Percentiles rank a stretch among this genome's conserved stretches.
Evolutionary conservation across 2,797 vertebrate genomes (phyloP).

Genomic region (Periparus ater): DNA sequence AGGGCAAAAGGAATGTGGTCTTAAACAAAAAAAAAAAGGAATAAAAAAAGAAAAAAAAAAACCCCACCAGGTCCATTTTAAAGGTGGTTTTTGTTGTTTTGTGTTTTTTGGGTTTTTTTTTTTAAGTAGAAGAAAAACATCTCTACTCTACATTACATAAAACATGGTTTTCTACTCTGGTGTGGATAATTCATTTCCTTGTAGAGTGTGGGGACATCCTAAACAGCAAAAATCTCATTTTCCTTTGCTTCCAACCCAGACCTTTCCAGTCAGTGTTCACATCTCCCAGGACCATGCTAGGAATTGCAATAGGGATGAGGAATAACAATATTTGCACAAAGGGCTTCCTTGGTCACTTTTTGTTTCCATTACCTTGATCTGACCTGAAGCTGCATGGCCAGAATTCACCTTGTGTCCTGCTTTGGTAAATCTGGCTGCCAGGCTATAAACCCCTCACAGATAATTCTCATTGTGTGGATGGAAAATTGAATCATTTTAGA

Average conservation of each 20-base stretch:
- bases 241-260: not conserved
- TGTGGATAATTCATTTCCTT: not conserved
- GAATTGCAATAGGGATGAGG: not conserved
- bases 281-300: not conserved
- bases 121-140: not conserved
- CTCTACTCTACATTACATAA: not conserved
- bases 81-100: not conserved
- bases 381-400: not conserved
- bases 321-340: not conserved
- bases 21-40: not conserved
- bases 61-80: not conserved
- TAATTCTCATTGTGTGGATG: not conserved
- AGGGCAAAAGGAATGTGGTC: not conserved
- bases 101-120: not conserved
- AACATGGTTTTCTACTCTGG: not conserved
- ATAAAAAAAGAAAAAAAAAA: accelerated
- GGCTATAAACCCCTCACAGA: not conserved
- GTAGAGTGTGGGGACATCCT: not conserved
- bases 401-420: not conserved
- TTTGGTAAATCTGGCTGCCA: not conserved
- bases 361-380: not conserved
- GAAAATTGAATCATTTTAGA: not conserved
- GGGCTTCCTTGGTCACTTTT: not conserved
- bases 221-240: slow-evolving; percentile 11
- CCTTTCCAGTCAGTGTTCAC: not conserved